These are phyloP conservation scores for Neodiprion fabricii DNA, from an alignment of 1,140 invertebrate species.

Conservation along the genomic window DNA sequence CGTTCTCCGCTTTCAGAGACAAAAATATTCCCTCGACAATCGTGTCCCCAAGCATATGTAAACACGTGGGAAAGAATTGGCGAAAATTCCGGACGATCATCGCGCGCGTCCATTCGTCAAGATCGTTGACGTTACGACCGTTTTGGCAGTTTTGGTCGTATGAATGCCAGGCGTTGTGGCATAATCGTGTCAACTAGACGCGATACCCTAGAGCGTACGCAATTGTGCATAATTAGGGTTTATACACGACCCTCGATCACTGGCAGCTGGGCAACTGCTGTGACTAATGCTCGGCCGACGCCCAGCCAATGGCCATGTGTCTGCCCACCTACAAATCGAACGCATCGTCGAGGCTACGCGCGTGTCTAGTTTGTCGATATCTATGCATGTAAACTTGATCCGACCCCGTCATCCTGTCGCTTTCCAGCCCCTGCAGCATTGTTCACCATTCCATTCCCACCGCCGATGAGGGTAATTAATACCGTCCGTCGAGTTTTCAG, in stretches of 20 bases:
- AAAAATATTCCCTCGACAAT: no score
- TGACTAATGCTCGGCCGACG: not conserved
- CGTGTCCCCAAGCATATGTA: no score
- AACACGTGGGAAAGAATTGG: no score
- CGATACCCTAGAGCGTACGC: not conserved
- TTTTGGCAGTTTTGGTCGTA: not conserved
- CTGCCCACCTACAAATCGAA: not conserved
- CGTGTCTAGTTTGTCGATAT: not conserved
- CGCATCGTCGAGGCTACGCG: not conserved
- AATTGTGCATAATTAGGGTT: constrained; percentile 4
- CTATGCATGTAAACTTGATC: not conserved
- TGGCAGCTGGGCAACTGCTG: constrained; percentile 1
- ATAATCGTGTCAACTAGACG: not conserved
- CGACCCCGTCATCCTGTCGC: not conserved
- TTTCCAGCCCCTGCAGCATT: not conserved
- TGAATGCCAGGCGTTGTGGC: not conserved
- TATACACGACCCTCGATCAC: constrained; percentile 3
- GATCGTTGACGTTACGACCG: not conserved
- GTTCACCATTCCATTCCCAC: not conserved
- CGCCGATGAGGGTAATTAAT: not conserved
- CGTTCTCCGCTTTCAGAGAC: no score
- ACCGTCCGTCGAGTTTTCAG: not conserved
- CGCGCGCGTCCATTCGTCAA: not conserved
- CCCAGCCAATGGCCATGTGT: not conserved
- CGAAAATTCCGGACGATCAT: no score